A percentile compares a stretch with the other conserved stretches of the same genome.
Conservation (phyloP, 2,797 vertebrate species). For the Leuciscus waleckii region DNA sequence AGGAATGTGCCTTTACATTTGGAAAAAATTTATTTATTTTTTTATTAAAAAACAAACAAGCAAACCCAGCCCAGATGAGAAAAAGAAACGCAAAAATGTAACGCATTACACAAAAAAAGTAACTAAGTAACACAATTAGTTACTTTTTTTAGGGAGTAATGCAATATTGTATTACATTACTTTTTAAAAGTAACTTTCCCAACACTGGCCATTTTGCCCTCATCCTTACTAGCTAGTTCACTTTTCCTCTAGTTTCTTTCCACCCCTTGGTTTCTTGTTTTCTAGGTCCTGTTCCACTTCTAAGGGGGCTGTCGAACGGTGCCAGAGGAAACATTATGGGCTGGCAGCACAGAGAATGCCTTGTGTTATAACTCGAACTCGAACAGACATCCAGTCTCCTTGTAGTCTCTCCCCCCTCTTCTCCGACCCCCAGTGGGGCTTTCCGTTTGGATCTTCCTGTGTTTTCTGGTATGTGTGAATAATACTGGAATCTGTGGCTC, state of each 20-base stretch:
- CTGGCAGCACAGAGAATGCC: conserved; percentile 63
- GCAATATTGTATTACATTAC: background rate
- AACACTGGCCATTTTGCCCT: background rate
- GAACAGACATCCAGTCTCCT: conserved; percentile 61
- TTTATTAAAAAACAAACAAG: background rate
- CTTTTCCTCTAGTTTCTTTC: conserved; percentile 17
- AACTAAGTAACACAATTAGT: background rate
- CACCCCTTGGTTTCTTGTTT: conserved; percentile 37
- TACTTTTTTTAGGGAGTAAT: background rate
- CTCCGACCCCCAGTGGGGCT: conserved; percentile 47
- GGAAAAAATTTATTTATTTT: background rate
- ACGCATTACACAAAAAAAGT: background rate
- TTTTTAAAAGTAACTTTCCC: background rate
- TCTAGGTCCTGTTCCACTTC: conserved; percentile 52
- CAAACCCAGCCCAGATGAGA: background rate
- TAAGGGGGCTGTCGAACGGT: conserved; percentile 42
- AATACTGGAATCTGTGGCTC: conserved; percentile 19
- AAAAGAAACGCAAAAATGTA: background rate
- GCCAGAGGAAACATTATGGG: conserved; percentile 62
- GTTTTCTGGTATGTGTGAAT: conserved; percentile 23
- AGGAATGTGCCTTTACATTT: background rate
- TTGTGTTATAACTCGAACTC: conserved; percentile 68
- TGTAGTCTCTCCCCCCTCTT: conserved; percentile 18
- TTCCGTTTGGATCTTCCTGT: conserved; percentile 33
- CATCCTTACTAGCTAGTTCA: conserved; percentile 15